These are phyloP conservation scores for Acromyrmex echinatior DNA, from an alignment of 1,140 invertebrate genomes.

Conservation along the genomic window DNA sequence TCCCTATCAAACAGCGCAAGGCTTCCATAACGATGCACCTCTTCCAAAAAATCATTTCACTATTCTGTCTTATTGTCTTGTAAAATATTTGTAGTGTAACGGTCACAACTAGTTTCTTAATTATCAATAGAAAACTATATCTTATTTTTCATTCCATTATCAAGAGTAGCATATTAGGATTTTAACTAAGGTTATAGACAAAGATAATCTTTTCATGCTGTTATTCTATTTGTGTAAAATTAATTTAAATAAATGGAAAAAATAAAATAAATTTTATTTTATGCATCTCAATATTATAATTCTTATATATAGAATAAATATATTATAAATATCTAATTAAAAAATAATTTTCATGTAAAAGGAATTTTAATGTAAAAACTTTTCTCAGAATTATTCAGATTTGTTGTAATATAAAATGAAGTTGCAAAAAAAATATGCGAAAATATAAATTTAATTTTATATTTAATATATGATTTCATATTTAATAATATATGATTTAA, in stretches of 20 bases:
- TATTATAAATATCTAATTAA: not conserved
- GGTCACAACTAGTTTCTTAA: not conserved
- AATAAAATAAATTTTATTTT: too few species aligned
- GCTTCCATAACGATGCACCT: not conserved
- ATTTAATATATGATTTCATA: not conserved
- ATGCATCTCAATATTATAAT: not conserved
- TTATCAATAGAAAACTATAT: not conserved
- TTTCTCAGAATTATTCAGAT: not conserved
- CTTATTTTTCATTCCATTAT: not conserved
- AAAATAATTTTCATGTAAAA: not conserved
- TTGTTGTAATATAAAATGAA: not conserved
- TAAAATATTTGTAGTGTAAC: not conserved
- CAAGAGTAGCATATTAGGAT: not conserved
- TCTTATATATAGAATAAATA: not conserved
- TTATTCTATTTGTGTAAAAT: too few species aligned
- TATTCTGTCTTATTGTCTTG: constrained; percentile 30
- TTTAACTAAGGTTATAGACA: too few species aligned
- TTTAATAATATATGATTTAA: not conserved
- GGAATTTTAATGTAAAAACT: not conserved
- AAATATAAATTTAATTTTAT: not conserved
- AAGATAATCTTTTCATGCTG: too few species aligned
- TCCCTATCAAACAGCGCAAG: not conserved
- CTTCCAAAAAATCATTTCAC: not conserved
- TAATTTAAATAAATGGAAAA: too few species aligned
- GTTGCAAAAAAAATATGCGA: not conserved